A percentile compares a stretch with the other conserved stretches of the same genome.
Conservation (phyloP, 2,113 vertebrate species). For the Motacilla alba region DNA sequence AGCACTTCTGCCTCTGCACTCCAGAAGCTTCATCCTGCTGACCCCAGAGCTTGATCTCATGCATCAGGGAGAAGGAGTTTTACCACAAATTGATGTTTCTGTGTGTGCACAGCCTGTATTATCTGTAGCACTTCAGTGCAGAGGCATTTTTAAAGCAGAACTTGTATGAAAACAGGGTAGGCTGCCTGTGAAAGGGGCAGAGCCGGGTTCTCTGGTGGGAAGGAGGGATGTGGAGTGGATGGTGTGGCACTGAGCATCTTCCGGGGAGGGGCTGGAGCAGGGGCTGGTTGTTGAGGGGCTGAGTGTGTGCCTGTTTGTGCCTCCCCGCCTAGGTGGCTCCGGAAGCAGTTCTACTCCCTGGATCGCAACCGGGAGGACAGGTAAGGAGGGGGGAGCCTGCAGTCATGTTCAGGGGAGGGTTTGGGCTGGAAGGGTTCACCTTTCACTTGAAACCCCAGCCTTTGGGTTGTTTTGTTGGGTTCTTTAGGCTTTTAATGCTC, state of each 20-base stretch:
- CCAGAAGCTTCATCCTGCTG: neutral
- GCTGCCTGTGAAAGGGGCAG: neutral
- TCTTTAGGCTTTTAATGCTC: neutral
- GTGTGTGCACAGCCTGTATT: neutral
- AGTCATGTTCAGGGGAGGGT: rapidly evolving
- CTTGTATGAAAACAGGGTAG: neutral
- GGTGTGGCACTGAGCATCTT: neutral
- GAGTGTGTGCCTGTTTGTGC: neutral
- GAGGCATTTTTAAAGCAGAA: neutral
- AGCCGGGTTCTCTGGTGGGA: neutral
- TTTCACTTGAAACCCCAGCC: neutral
- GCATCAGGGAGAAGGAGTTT: neutral
- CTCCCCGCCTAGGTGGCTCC: slow-evolving; percentile 83
- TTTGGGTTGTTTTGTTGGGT: neutral
- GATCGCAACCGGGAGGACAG: slow-evolving; percentile 94
- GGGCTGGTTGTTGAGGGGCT: neutral
- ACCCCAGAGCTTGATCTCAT: neutral
- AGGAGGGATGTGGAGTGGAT: neutral
- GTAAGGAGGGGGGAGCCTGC: slow-evolving; percentile 61
- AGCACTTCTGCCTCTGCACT: neutral
- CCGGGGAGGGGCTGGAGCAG: rapidly evolving
- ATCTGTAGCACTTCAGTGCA: neutral
- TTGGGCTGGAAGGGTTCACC: neutral
- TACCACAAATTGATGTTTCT: neutral
- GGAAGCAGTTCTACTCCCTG: slow-evolving; percentile 95